A percentile compares a stretch with the other conserved stretches of the same genome.
Evolutionary conservation across 2,888 invertebrate species (phyloP).

Genomic region (Lutraria lutraria): DNA sequence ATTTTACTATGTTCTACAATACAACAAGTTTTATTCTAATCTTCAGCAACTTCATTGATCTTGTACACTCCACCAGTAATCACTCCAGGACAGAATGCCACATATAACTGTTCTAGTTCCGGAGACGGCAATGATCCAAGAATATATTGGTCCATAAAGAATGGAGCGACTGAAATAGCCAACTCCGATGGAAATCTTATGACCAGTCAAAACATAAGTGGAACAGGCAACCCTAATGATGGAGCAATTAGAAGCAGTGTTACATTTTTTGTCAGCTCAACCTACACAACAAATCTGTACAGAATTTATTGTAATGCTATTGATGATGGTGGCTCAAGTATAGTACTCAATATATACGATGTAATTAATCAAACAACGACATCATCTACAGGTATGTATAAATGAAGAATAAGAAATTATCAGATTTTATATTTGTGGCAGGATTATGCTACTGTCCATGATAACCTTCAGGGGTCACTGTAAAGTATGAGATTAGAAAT

Average conservation of each 20-base stretch:
- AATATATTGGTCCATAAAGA: constrained; percentile 32
- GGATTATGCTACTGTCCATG: too few species aligned
- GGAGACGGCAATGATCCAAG: constrained; percentile 37
- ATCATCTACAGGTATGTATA: constrained; percentile 18
- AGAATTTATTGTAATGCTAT: constrained; percentile 31
- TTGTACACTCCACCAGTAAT: constrained; percentile 27
- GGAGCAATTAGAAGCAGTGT: constrained; percentile 41
- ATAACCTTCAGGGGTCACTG: too few species aligned
- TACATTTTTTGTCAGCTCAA: background rate
- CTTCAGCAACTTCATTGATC: constrained; percentile 42
- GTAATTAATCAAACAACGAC: too few species aligned
- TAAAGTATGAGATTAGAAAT: too few species aligned
- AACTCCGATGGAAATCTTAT: background rate
- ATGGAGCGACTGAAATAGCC: background rate
- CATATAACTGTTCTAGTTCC: constrained; percentile 33
- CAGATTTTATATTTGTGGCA: background rate
- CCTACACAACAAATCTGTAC: background rate
- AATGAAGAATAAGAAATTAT: background rate
- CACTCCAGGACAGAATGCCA: background rate
- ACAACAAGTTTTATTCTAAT: background rate
- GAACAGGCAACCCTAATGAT: constrained; percentile 19
- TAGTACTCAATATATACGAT: constrained; percentile 9
- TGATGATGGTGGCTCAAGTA: background rate
- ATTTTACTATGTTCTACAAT: background rate
- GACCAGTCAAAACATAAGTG: background rate